Percentiles rank a stretch among this genome's conserved stretches.
phyloP scores from a whole-genome alignment of 2,888 invertebrate genomes.

The Eristalis intricaria region DNA sequence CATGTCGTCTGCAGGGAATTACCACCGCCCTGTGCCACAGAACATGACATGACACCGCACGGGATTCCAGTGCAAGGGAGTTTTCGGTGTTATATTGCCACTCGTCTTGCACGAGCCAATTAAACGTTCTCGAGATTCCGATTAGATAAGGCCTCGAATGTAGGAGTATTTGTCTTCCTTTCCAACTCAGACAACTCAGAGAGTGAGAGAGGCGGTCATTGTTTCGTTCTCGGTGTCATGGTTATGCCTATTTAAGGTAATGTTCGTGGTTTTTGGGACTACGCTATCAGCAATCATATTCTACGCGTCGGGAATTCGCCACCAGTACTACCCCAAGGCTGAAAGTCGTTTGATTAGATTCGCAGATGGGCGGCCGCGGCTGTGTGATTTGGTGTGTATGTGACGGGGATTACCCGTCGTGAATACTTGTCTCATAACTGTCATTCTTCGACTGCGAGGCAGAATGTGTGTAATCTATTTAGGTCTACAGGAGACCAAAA shows the following conservation, averaged over 20 bases:
- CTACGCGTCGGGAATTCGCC: not conserved
- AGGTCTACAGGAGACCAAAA: not conserved
- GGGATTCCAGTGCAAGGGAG: not conserved
- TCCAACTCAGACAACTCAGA: not conserved
- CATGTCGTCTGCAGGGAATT: not conserved
- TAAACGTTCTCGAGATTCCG: not conserved
- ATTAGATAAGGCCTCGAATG: not conserved
- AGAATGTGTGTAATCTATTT: slow-evolving; percentile 12
- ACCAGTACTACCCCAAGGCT: not conserved
- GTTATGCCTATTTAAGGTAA: slow-evolving; percentile 33
- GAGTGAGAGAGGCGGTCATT: not conserved
- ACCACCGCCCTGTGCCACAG: not conserved
- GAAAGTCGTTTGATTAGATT: not conserved
- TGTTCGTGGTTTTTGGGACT: slow-evolving; percentile 15
- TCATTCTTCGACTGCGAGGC: not conserved
- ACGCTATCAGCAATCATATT: not conserved
- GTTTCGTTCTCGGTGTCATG: not conserved
- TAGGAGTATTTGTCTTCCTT: not conserved
- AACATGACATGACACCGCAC: not conserved
- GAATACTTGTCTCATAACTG: not conserved
- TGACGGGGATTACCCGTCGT: not conserved
- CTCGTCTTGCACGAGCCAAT: not conserved
- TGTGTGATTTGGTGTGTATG: not conserved
- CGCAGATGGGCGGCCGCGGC: not conserved
- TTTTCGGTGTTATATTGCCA: not conserved